Evolutionary conservation across 1,140 invertebrate species (phyloP).

Genomic region (Globodera ellingtonae): DNA sequence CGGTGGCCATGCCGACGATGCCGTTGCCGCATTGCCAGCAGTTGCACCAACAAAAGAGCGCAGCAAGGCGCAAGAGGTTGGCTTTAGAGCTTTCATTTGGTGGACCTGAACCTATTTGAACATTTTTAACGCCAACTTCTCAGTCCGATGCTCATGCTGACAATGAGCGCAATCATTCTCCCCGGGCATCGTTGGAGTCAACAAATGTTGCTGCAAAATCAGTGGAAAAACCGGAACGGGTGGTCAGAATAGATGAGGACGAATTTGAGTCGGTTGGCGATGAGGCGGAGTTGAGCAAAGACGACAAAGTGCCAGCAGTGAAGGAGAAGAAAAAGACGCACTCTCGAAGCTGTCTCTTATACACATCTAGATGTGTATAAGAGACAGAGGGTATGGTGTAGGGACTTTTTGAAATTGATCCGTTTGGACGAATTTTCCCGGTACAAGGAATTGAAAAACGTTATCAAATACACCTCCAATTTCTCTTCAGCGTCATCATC

Average conservation of each 20-base stretch:
- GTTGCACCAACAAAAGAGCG: not conserved
- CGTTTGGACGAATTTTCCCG: not conserved
- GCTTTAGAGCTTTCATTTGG: not conserved
- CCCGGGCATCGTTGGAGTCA: too few relatives aligned
- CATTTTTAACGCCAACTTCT: too few relatives aligned
- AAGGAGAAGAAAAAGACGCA: constrained; percentile 16
- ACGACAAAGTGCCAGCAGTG: constrained; percentile 7
- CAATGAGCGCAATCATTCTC: too few relatives aligned
- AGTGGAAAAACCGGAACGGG: constrained; percentile 15
- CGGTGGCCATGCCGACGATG: not conserved
- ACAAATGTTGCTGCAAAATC: not conserved
- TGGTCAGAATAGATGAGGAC: constrained; percentile 27
- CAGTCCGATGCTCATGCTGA: too few relatives aligned
- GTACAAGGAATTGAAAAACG: too few relatives aligned
- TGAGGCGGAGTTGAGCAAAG: not conserved
- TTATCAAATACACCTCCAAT: too few relatives aligned
- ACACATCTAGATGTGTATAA: too few relatives aligned
- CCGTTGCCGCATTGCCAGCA: not conserved
- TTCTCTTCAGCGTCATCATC: not conserved
- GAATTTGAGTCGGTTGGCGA: constrained; percentile 20
- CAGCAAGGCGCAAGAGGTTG: not conserved
- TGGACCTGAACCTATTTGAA: too few relatives aligned
- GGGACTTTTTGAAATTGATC: not conserved
- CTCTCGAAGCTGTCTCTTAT: too few relatives aligned
- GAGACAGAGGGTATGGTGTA: not conserved